phyloP scores from a whole-genome alignment of 2,888 invertebrate species.

The Eudasyphora cyanicolor region DNA sequence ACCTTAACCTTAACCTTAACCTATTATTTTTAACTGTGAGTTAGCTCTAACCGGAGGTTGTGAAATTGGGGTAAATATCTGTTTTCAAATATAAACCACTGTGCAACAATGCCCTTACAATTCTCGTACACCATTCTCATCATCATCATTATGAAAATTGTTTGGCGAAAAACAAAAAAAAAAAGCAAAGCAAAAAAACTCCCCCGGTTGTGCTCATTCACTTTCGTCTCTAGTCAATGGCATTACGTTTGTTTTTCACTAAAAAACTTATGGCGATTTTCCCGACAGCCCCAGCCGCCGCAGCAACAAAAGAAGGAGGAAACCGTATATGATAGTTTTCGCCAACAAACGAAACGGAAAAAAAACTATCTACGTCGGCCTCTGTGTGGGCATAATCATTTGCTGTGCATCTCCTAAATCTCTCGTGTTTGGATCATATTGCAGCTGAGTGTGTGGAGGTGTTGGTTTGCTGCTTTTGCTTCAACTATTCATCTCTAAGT shows the following conservation, averaged over 20 bases:
- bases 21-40: no score
- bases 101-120: slow-evolving; percentile 8
- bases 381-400: slow-evolving; percentile 40
- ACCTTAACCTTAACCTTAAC: no score
- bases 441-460: slow-evolving; percentile 42
- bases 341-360: no score
- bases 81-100: no score
- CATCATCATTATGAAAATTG: neutral
- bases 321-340: slow-evolving; percentile 13
- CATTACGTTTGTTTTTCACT: neutral
- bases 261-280: neutral
- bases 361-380: no score
- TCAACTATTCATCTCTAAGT: neutral
- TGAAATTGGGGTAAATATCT: no score
- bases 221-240: slow-evolving; percentile 41
- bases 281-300: neutral
- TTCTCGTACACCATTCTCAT: neutral
- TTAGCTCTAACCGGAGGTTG: no score
- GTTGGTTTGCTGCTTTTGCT: slow-evolving; percentile 27
- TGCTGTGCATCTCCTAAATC: neutral
- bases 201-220: slow-evolving; percentile 44
- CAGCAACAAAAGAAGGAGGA: slow-evolving; percentile 14
- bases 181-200: neutral
- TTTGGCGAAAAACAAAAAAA: neutral
- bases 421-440: neutral